A percentile compares a stretch with the other conserved stretches of the same genome.
Evolutionary conservation across 2,113 vertebrate species (phyloP).

Genomic region (Hippoglossus stenolepis): DNA sequence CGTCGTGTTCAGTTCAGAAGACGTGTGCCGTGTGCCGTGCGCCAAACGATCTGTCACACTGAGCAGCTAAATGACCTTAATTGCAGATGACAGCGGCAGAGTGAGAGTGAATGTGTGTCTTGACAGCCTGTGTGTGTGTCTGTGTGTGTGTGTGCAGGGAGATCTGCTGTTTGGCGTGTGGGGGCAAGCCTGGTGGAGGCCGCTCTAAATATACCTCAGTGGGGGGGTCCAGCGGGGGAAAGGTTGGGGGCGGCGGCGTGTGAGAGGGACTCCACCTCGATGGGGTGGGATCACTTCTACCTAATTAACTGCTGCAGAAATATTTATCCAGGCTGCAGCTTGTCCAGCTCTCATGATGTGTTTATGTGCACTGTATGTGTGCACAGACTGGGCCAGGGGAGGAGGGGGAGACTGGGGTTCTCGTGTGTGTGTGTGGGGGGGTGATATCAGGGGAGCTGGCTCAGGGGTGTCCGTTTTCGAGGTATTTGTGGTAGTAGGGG

Average conservation of each 20-base stretch:
- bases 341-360: conserved; percentile 71
- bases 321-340: conserved; percentile 81
- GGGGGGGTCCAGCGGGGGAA: not conserved
- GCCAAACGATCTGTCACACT: conserved; percentile 48
- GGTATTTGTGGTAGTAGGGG: conserved; percentile 68
- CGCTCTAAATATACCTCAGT: conserved; percentile 69
- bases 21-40: conserved; percentile 21
- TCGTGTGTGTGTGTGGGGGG: conserved; percentile 9
- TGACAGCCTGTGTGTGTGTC: conserved; percentile 27
- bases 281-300: conserved; percentile 73
- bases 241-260: not conserved
- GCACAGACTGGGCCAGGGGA: conserved; percentile 30
- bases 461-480: conserved; percentile 65
- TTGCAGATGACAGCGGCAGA: conserved; percentile 70
- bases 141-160: conserved; percentile 21
- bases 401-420: not conserved
- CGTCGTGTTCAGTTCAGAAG: conserved; percentile 6
- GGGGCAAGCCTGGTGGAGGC: conserved; percentile 53
- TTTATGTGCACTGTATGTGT: conserved; percentile 78
- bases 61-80: conserved; percentile 70
- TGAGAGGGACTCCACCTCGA: conserved; percentile 46
- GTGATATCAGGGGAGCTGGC: conserved; percentile 26
- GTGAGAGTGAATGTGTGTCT: conserved; percentile 54
- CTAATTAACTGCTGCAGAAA: conserved; percentile 85
- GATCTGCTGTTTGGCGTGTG: conserved; percentile 41